Conservation (phyloP, 1,140 invertebrate species). For the Aphelenchoides avenae region DNA sequence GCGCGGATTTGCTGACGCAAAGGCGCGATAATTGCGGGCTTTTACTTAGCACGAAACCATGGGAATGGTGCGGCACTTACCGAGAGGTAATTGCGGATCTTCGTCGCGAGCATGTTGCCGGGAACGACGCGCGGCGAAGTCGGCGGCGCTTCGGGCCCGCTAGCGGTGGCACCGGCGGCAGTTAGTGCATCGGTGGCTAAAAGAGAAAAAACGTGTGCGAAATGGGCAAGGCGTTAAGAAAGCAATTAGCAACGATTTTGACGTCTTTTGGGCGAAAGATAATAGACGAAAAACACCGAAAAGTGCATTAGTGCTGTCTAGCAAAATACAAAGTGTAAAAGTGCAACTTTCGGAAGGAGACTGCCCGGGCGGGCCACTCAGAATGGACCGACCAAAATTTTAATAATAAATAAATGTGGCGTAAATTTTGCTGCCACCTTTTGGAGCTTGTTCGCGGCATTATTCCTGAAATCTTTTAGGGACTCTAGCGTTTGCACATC, state of each 20-base stretch:
- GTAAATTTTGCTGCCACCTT: no score
- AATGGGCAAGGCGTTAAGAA: neutral
- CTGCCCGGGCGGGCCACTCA: neutral
- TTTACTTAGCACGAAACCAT: no score
- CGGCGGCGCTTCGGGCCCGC: neutral
- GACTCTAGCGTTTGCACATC: neutral
- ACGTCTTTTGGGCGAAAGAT: no score
- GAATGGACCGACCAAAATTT: neutral
- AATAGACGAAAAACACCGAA: no score
- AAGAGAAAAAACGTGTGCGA: neutral
- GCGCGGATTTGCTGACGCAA: neutral
- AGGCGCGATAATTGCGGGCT: neutral
- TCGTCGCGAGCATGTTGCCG: conserved; percentile 25
- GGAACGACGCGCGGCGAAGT: neutral
- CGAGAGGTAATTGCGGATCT: conserved; percentile 40
- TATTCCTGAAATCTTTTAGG: no score
- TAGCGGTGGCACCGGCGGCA: neutral
- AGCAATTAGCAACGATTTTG: neutral
- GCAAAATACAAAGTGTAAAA: no score
- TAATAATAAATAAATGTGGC: neutral
- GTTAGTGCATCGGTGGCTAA: no score
- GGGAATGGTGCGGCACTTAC: no score
- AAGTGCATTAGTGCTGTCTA: no score
- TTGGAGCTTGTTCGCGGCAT: no score
- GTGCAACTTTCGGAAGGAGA: no score